These are phyloP conservation scores for Rhea pennata DNA, from an alignment of 2,113 vertebrate species.

Conservation along the genomic window DNA sequence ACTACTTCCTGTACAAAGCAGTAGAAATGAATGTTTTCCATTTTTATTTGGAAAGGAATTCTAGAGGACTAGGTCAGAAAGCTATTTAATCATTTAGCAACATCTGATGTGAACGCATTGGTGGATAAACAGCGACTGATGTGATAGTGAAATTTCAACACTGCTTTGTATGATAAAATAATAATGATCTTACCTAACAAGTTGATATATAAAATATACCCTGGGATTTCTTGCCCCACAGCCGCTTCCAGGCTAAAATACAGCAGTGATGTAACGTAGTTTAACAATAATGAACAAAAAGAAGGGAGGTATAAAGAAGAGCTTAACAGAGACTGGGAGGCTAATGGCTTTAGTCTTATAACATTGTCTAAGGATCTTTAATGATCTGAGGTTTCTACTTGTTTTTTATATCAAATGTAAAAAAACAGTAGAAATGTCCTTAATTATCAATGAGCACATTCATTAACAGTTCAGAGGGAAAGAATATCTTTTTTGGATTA, in stretches of 20 bases:
- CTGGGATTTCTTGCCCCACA: conserved; percentile 41
- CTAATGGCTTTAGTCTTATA: background rate
- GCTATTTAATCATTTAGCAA: conserved; percentile 22
- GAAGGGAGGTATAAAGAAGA: background rate
- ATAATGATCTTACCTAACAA: conserved; percentile 52
- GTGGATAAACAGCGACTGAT: conserved; percentile 8
- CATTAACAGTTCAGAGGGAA: background rate
- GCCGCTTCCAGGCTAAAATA: background rate
- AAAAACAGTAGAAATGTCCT: background rate
- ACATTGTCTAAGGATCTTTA: background rate
- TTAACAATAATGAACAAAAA: background rate
- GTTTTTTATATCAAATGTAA: background rate
- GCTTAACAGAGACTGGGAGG: background rate
- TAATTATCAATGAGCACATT: background rate
- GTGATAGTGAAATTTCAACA: background rate
- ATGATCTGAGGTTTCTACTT: background rate
- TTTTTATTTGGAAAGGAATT: background rate
- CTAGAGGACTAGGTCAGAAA: background rate
- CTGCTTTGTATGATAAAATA: conserved; percentile 47
- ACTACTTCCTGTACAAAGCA: fast-evolving
- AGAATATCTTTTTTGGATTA: background rate
- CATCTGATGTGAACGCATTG: background rate
- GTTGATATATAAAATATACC: conserved; percentile 51
- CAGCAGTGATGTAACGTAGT: background rate
- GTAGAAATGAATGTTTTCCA: background rate